phyloP scores from a whole-genome alignment of 2,797 vertebrate genomes.

The Rhynchotus rufescens region DNA sequence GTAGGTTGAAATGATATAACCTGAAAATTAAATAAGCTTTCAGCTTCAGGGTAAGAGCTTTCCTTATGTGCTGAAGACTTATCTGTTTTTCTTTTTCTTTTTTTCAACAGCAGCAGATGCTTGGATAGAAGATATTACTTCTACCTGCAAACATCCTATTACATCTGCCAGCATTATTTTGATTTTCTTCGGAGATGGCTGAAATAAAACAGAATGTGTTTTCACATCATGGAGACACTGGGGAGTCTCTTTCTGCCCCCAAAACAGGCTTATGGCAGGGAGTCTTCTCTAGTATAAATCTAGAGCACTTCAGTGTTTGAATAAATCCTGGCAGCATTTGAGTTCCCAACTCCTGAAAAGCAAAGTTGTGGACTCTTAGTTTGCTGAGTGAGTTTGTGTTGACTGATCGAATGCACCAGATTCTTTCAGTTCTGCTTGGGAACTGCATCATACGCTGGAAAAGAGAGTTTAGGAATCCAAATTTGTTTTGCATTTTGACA shows the following conservation, averaged over 20 bases:
- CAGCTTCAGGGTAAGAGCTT: not conserved
- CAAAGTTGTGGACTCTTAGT: constrained; percentile 5
- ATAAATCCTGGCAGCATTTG: constrained; percentile 28
- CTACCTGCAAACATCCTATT: not conserved
- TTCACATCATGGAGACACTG: constrained; percentile 56
- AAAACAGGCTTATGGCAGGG: not conserved
- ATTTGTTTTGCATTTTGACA: not conserved
- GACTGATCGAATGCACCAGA: not conserved
- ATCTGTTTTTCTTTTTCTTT: not conserved
- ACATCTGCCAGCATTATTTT: constrained; percentile 29
- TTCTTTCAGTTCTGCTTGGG: not conserved
- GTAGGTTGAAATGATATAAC: not conserved
- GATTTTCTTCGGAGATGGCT: constrained; percentile 38
- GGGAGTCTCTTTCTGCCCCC: constrained; percentile 3
- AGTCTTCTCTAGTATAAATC: constrained; percentile 18
- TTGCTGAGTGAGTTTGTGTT: not conserved
- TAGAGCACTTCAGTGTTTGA: constrained; percentile 26
- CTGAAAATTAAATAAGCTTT: constrained; percentile 9
- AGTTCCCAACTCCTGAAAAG: constrained; percentile 41
- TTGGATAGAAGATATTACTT: not conserved
- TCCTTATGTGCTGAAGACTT: not conserved
- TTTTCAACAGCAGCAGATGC: not conserved
- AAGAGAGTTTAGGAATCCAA: not conserved
- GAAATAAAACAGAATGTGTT: constrained; percentile 67
- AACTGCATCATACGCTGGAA: rapidly evolving